These are phyloP conservation scores for Urocolius indicus DNA, from an alignment of 2,113 vertebrate species.

Conservation along the genomic window DNA sequence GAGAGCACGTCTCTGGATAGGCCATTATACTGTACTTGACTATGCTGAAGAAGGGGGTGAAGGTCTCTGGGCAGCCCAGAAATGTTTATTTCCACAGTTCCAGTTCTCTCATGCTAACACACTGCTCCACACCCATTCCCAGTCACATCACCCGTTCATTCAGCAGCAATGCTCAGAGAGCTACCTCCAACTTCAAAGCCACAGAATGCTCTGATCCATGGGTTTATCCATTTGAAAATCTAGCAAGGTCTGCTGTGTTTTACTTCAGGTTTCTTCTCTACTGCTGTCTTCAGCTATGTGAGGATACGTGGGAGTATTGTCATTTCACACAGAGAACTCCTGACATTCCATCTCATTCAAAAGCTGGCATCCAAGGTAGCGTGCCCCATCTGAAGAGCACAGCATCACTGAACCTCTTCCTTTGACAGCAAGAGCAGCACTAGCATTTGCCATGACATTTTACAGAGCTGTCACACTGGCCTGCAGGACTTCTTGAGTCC, in stretches of 20 bases:
- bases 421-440: neutral
- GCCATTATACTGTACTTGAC: neutral
- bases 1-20: neutral
- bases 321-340: neutral
- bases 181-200: neutral
- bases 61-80: neutral
- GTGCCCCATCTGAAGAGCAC: neutral
- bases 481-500: neutral
- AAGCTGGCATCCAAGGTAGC: neutral
- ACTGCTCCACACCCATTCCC: neutral
- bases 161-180: neutral
- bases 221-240: neutral
- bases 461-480: neutral
- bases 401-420: neutral
- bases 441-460: neutral
- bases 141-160: neutral
- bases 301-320: neutral
- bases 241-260: neutral
- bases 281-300: neutral
- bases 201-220: neutral
- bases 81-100: neutral
- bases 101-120: neutral
- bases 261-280: neutral
- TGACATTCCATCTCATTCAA: neutral
- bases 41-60: neutral